Base-by-base conservation (phyloP, 2,888 invertebrate genomes). In the Ophion ventricosus region DNA sequence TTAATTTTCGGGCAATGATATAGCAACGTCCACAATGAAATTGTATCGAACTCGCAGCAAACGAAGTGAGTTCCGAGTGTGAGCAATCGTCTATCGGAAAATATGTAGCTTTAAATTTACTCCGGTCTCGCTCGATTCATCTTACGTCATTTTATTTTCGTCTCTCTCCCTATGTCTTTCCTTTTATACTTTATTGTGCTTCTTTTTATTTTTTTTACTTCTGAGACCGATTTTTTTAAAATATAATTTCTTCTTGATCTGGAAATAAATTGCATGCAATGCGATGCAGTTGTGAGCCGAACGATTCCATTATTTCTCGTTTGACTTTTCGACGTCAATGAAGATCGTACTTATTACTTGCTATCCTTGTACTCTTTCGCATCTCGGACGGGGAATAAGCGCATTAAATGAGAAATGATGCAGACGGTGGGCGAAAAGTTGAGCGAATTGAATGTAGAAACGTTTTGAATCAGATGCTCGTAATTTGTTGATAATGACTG, bases 261-360 rank as follows among this genome's bases (percentile, higher is more conserved):
- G 20, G 25, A 56, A 35, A 72, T 23, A 69, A 73, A 70, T 75
- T 57, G 49, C 17, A 57, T 56, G 14, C 35, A 14, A 10, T 17
- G 11, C 2, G 26, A 54, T 43, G 57, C n/a, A 73, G 59, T 23
- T 54, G 54, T 49, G 20, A 29, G 43, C 23, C 17, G 59, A n/a
- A 63, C 73, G 69, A 67, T 67, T 69, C 54, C 63, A 69, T 84
- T 69, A 84, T 66, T 84, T 20, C 61, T 73, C 29, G 43, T 61
- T 77, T 35, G 7, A 43, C 54, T 64, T 26, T n/a, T 73, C 59
- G 43, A 14, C 17, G 20, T 59, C 43, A 64, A 29, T 67, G 25
- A 23, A 57, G n/a, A 29, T 23, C 54, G 5, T 76, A 76, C 35
- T 74, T 74, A 80, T 75, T 80, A 76, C 40, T 40, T 23, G 17